Conservation (phyloP, 2,888 invertebrate species). For the Griposia aprilina region DNA sequence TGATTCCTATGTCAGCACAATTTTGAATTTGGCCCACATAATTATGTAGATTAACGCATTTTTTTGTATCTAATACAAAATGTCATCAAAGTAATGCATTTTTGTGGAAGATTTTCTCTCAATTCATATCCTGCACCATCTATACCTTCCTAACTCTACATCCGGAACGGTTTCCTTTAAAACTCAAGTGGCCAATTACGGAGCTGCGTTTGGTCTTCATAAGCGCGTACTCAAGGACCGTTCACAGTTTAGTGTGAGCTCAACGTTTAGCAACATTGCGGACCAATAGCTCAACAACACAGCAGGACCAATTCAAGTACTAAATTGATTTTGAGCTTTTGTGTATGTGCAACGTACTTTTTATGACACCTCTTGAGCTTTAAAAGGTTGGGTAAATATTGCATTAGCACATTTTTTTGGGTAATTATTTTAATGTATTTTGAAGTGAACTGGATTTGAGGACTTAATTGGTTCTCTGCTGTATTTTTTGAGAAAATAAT, state of each 20-base stretch:
- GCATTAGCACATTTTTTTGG: not conserved
- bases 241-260: conserved; percentile 69
- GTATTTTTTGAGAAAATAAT: not conserved
- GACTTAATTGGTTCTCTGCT: not conserved
- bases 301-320: conserved; percentile 68
- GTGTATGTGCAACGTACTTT: conserved; percentile 56
- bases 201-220: conserved; percentile 80
- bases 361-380: conserved; percentile 40
- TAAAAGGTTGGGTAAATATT: conserved; percentile 34
- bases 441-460: conserved; percentile 1
- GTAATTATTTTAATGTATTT: conserved; percentile 56
- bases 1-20: too few species aligned
- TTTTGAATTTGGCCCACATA: too few species aligned
- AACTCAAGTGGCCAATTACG: conserved; percentile 88
- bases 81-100: too few species aligned
- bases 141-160: conserved; percentile 69
- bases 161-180: conserved; percentile 84
- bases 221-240: conserved; percentile 60
- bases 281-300: conserved; percentile 70
- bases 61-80: too few species aligned
- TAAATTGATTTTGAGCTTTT: conserved; percentile 55
- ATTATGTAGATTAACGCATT: too few species aligned
- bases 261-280: conserved; percentile 85
- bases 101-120: too few species aligned
- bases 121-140: conserved; percentile 40